phyloP scores from a whole-genome alignment of 2,797 vertebrate species.

The Gymnopithys bicolor region DNA sequence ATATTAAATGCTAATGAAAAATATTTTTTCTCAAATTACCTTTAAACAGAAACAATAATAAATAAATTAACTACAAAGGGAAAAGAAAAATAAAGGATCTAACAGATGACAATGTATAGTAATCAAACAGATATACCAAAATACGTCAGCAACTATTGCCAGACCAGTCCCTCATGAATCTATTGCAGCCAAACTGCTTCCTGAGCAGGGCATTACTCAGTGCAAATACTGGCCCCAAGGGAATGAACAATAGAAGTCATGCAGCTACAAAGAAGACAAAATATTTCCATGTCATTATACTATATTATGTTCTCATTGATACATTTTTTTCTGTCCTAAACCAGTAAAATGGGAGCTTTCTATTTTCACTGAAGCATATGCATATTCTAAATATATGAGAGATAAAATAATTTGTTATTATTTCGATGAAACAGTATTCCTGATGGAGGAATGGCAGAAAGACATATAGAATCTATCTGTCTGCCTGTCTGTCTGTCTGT shows the following conservation, averaged over 20 bases:
- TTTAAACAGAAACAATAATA: neutral
- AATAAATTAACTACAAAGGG: neutral
- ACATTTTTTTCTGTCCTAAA: neutral
- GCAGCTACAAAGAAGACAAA: neutral
- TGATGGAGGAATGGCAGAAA: neutral
- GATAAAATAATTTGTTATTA: neutral
- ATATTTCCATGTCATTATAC: neutral
- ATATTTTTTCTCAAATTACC: neutral
- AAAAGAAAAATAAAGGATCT: neutral
- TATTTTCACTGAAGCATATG: neutral
- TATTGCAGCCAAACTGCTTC: neutral
- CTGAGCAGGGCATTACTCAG: neutral
- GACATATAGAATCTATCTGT: neutral
- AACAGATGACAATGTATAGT: neutral
- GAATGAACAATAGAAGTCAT: neutral
- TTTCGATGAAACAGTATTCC: neutral
- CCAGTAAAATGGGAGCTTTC: neutral
- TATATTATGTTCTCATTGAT: neutral
- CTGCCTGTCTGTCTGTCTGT: neutral
- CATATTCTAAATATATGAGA: neutral
- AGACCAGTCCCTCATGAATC: neutral
- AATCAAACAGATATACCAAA: neutral
- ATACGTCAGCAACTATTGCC: neutral
- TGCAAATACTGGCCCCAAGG: neutral
- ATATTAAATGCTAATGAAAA: neutral